Percentiles rank a stretch among this genome's conserved stretches.
Conservation (phyloP, 2,113 vertebrate species). For the Xenus cinereus region DNA sequence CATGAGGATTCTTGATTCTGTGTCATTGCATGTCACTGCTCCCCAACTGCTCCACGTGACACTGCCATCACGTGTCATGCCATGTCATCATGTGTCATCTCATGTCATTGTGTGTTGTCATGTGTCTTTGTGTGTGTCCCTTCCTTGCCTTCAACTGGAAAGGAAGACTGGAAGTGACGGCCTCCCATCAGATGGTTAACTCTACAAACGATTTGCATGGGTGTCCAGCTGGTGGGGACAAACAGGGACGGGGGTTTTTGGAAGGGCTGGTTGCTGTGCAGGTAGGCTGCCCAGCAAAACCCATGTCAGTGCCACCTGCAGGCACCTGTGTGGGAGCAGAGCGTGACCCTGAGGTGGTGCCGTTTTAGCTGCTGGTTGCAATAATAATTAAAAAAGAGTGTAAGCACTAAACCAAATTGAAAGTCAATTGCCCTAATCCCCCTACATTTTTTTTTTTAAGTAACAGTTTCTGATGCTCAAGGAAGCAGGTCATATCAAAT, state of each 20-base stretch:
- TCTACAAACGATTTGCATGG: background rate
- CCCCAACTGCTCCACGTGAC: too few species aligned
- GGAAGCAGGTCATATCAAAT: background rate
- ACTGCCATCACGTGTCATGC: too few species aligned
- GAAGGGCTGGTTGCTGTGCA: background rate
- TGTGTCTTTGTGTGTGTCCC: too few species aligned
- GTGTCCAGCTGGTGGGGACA: background rate
- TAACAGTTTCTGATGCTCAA: background rate
- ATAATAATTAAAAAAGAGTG: background rate
- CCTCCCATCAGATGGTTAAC: background rate
- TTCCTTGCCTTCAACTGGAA: background rate
- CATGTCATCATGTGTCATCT: too few species aligned
- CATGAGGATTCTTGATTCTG: too few species aligned
- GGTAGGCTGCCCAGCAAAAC: background rate
- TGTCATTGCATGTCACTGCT: too few species aligned
- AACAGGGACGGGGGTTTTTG: background rate
- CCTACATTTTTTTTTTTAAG: background rate
- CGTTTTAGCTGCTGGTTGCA: background rate
- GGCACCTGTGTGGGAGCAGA: background rate
- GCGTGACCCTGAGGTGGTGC: accelerated
- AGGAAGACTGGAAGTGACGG: background rate
- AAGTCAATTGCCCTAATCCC: accelerated
- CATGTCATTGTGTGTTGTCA: too few species aligned
- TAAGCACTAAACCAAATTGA: background rate
- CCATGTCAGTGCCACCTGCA: background rate